phyloP scores from a whole-genome alignment of 2,888 invertebrate species.

The Drosophila longiperda region DNA sequence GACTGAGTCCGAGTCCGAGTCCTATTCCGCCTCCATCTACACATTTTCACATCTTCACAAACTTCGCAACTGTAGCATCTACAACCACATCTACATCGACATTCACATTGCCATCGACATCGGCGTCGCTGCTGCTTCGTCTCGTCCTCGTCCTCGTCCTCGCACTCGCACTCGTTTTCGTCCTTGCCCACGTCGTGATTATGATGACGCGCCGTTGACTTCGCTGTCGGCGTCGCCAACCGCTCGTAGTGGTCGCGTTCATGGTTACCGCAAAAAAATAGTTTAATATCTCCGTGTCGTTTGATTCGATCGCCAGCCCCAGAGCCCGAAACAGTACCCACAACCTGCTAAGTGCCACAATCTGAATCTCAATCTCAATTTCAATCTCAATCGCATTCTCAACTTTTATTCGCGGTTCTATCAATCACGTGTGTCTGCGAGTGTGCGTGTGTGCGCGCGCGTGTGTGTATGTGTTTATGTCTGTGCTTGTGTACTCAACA shows the following conservation, averaged over 20 bases:
- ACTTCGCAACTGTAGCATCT: not conserved
- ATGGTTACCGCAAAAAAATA: slow-evolving; percentile 85
- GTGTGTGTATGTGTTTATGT: slow-evolving; percentile 1
- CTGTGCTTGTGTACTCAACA: slow-evolving; percentile 5
- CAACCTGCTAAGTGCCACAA: slow-evolving; percentile 16
- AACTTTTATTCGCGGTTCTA: slow-evolving; percentile 8
- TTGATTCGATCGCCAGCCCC: slow-evolving; percentile 83
- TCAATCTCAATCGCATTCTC: slow-evolving; percentile 5
- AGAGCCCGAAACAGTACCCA: slow-evolving; percentile 29
- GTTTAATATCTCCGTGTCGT: slow-evolving; percentile 85
- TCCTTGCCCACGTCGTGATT: slow-evolving; percentile 68
- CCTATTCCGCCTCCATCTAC: not conserved
- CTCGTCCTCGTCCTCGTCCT: slow-evolving; percentile 35
- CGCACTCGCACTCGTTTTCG: slow-evolving; percentile 35
- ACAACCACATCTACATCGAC: slow-evolving; percentile 10
- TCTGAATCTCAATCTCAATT: slow-evolving; percentile 14
- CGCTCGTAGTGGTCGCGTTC: slow-evolving; percentile 85
- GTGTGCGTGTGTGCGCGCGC: not conserved
- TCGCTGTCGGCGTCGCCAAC: slow-evolving; percentile 74
- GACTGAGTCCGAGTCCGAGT: not conserved
- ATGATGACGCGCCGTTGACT: slow-evolving; percentile 64
- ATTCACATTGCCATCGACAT: slow-evolving; percentile 17
- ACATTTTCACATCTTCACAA: not conserved
- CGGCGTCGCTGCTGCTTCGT: slow-evolving; percentile 52
- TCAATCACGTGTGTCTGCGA: slow-evolving; percentile 13